Evolutionary conservation across 2,113 vertebrate genomes (phyloP).

Genomic region (Dasyurus viverrinus): DNA sequence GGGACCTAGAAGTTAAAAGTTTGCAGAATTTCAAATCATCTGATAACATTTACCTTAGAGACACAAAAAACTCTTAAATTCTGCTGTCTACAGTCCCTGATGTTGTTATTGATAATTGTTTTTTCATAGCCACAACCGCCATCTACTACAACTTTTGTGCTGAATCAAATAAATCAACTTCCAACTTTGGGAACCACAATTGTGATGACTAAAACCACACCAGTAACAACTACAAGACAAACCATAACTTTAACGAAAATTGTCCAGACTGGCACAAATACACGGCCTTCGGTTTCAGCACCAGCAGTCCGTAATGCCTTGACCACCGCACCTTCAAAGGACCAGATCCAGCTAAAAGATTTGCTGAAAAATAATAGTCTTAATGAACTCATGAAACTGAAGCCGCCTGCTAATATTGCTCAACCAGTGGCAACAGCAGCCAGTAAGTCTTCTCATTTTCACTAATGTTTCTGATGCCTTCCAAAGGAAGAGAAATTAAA

Average conservation of each 20-base stretch:
- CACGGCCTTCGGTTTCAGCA: conserved; percentile 84
- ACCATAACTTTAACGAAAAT: conserved; percentile 98
- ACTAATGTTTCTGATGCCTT: neutral
- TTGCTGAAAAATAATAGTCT: conserved; percentile 95
- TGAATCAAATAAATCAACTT: conserved; percentile 99
- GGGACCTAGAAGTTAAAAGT: neutral
- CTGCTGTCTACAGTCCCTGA: neutral
- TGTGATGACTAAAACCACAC: conserved; percentile 93
- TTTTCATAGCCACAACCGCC: conserved; percentile 89
- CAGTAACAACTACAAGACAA: conserved; percentile 91
- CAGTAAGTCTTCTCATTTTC: conserved; percentile 82
- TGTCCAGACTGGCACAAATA: conserved; percentile 90
- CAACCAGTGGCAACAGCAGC: conserved; percentile 95
- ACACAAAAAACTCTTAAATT: neutral
- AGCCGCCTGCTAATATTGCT: conserved; percentile 96
- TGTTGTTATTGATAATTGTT: conserved; percentile 6
- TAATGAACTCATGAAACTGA: conserved; percentile 98
- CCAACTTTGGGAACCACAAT: conserved; percentile 93
- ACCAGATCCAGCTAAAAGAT: conserved; percentile 96
- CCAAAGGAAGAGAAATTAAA: neutral
- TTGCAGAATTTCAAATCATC: neutral
- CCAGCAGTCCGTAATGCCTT: conserved; percentile 86
- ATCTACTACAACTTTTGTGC: conserved; percentile 98
- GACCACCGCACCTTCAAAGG: conserved; percentile 88
- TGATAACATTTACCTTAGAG: neutral